Evolutionary conservation across 2,797 vertebrate genomes (phyloP).

Genomic region (Betta splendens): DNA sequence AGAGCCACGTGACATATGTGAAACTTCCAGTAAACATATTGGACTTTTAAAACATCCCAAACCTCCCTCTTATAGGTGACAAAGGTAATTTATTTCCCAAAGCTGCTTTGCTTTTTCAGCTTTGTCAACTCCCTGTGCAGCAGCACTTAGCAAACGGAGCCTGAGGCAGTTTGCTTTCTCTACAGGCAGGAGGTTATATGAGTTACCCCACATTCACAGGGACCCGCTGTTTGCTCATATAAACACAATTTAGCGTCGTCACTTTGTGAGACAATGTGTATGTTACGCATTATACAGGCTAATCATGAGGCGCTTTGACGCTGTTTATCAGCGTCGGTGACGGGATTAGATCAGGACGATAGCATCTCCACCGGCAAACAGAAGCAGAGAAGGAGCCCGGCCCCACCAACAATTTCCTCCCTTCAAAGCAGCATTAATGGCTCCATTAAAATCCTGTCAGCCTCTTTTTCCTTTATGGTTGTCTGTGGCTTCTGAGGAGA

Average conservation of each 20-base stretch:
- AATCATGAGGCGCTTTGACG: slow-evolving; percentile 53
- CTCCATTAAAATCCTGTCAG: slow-evolving; percentile 83
- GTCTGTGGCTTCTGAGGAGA: slow-evolving; percentile 62
- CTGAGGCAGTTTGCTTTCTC: slow-evolving; percentile 51
- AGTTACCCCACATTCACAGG: slow-evolving; percentile 44
- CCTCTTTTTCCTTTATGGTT: slow-evolving; percentile 66
- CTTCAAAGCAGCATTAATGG: slow-evolving; percentile 80
- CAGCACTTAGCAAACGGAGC: slow-evolving; percentile 59
- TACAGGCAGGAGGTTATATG: slow-evolving; percentile 54
- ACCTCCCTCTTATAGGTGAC: slow-evolving; percentile 20
- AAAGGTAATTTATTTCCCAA: slow-evolving; percentile 28
- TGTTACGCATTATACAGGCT: slow-evolving; percentile 33
- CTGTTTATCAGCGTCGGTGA: slow-evolving; percentile 68
- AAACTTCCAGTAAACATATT: neutral
- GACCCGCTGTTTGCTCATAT: slow-evolving; percentile 59
- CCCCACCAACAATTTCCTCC: slow-evolving; percentile 69
- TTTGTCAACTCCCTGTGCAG: slow-evolving; percentile 43
- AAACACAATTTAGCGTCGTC: slow-evolving; percentile 59
- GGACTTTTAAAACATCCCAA: slow-evolving; percentile 4
- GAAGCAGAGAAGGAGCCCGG: slow-evolving; percentile 64
- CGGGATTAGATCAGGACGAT: slow-evolving; percentile 62
- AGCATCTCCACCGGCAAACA: slow-evolving; percentile 55
- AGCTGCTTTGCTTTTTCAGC: slow-evolving; percentile 42
- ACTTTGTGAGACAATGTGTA: slow-evolving; percentile 30
- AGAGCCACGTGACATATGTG: slow-evolving; percentile 28